A percentile compares a stretch with the other conserved stretches of the same genome.
phyloP scores from a whole-genome alignment of 2,888 invertebrate species.

The Arrhopalites spinosus region DNA sequence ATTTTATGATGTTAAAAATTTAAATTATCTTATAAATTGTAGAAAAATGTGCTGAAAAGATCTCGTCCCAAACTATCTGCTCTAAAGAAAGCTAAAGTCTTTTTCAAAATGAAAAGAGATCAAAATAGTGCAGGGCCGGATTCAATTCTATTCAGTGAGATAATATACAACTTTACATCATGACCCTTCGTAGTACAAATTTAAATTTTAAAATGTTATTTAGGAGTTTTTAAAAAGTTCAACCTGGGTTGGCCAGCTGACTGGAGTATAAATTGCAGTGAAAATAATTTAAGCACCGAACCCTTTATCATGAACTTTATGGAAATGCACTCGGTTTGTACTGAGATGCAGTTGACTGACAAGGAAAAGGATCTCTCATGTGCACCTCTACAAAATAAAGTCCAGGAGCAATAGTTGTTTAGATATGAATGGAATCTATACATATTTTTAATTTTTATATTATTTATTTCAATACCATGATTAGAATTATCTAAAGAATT shows the following conservation, averaged over 20 bases:
- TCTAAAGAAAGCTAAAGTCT: constrained; percentile 20
- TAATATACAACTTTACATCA: no score
- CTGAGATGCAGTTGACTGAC: no score
- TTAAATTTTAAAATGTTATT: background rate
- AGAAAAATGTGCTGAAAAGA: constrained; percentile 11
- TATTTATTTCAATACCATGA: background rate
- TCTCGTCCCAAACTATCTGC: constrained; percentile 8
- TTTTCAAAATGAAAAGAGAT: constrained; percentile 11
- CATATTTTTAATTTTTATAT: background rate
- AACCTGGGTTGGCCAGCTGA: background rate
- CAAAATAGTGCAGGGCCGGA: background rate
- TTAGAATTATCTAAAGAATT: background rate
- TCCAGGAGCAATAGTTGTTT: no score
- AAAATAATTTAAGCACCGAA: constrained; percentile 5
- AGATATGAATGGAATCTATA: no score
- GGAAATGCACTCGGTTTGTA: no score
- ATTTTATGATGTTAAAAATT: background rate
- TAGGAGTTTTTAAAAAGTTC: background rate
- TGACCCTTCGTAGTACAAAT: background rate
- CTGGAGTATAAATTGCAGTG: background rate
- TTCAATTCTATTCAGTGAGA: constrained; percentile 1
- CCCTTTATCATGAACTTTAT: constrained; percentile 18
- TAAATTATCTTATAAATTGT: background rate
- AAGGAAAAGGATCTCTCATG: no score
- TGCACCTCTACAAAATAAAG: no score